phyloP scores from a whole-genome alignment of 2,113 vertebrate species.

The Diphyllodes magnificus region DNA sequence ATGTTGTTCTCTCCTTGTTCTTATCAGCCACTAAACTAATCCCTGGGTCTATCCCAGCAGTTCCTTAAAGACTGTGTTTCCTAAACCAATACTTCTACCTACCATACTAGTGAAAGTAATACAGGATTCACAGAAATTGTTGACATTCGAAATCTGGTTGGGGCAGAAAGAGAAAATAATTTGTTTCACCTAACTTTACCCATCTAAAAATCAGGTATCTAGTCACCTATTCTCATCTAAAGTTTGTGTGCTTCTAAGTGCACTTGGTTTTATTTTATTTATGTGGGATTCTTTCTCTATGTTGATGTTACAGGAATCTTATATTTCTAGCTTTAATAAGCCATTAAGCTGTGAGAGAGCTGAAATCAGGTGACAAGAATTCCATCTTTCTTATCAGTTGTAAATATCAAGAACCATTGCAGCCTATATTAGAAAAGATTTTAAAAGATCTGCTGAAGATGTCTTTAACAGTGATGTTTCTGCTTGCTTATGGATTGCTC shows the following conservation, averaged over 20 bases:
- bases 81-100: background rate
- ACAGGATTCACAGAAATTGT: background rate
- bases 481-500: background rate
- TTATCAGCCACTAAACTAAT: background rate
- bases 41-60: background rate
- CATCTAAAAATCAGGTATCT: background rate
- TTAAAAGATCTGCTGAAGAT: background rate
- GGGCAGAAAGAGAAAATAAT: background rate
- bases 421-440: background rate
- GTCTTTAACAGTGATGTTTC: background rate
- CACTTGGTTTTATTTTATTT: background rate
- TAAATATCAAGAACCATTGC: background rate
- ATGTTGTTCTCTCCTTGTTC: background rate
- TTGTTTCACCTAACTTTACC: background rate
- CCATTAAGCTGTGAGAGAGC: background rate
- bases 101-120: background rate
- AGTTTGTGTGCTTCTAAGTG: background rate
- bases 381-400: background rate
- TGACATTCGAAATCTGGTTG: background rate
- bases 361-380: fast-evolving
- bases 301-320: background rate
- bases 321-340: background rate
- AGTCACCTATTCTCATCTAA: background rate
- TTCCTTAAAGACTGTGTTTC: background rate
- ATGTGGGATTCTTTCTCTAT: background rate